A percentile compares a stretch with the other conserved stretches of the same genome.
Conservation (phyloP, 2,888 invertebrate species). For the Agrilus biguttatus region DNA sequence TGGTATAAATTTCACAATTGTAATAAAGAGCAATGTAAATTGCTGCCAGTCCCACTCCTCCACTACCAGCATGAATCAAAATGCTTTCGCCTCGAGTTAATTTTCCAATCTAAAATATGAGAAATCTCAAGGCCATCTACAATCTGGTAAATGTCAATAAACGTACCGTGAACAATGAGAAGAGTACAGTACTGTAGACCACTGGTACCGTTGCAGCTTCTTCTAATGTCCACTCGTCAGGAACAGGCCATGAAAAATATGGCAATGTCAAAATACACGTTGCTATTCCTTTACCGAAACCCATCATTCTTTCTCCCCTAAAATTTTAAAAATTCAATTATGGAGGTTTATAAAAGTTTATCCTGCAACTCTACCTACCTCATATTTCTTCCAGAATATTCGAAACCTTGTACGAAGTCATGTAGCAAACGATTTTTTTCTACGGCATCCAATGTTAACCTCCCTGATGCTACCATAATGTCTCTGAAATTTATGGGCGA, state of each 20-base stretch:
- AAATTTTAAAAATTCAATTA: conserved; percentile 19
- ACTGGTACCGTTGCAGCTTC: conserved; percentile 47
- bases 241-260: conserved; percentile 34
- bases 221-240: conserved; percentile 38
- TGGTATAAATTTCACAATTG: conserved; percentile 53
- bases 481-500: conserved; percentile 86
- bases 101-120: conserved; percentile 10
- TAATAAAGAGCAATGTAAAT: conserved; percentile 51
- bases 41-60: conserved; percentile 68
- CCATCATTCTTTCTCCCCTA: conserved; percentile 30
- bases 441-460: conserved; percentile 62
- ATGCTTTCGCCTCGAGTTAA: conserved; percentile 28
- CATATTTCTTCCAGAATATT: conserved; percentile 42
- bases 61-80: conserved; percentile 45
- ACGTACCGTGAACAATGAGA: conserved; percentile 17
- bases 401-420: conserved; percentile 54
- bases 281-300: conserved; percentile 40
- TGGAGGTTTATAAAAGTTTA: background rate
- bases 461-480: conserved; percentile 86
- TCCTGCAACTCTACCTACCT: conserved; percentile 3
- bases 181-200: conserved; percentile 37
- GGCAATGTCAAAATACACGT: conserved; percentile 35
- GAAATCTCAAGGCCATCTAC: background rate
- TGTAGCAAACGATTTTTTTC: conserved; percentile 30
- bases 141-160: background rate